Evolutionary conservation across 2,888 invertebrate species (phyloP).

Genomic region (Coelopa pilipes): DNA sequence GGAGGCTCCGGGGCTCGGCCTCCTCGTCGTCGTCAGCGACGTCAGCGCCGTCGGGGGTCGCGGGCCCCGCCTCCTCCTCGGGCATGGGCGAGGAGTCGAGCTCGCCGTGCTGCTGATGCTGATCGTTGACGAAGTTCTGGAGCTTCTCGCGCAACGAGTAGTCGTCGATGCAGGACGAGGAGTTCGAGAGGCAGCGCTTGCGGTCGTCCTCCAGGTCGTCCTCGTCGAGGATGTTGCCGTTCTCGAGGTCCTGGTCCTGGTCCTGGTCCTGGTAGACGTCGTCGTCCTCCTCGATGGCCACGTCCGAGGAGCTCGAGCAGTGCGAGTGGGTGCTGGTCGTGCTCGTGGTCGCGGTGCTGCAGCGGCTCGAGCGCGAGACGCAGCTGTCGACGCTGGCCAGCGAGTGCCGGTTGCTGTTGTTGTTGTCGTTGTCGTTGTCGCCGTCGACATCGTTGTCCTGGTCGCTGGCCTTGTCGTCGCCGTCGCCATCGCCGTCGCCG

Average conservation of each 20-base stretch:
- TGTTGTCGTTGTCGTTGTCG: slow-evolving; percentile 42
- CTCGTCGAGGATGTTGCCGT: slow-evolving; percentile 59
- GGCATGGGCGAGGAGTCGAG: slow-evolving; percentile 20
- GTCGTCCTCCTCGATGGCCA: slow-evolving; percentile 56
- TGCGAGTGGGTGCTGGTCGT: slow-evolving; percentile 50
- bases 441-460: slow-evolving; percentile 38
- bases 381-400: slow-evolving; percentile 65
- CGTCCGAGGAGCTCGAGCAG: slow-evolving; percentile 48
- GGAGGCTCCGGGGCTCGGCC: slow-evolving; percentile 39
- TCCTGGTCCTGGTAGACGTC: too few relatives aligned
- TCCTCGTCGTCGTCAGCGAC: slow-evolving; percentile 39
- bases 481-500: neutral
- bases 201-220: slow-evolving; percentile 47
- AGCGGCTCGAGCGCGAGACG: slow-evolving; percentile 57
- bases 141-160: slow-evolving; percentile 65
- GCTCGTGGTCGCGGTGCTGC: slow-evolving; percentile 46
- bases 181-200: slow-evolving; percentile 54
- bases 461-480: neutral
- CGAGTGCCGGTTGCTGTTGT: slow-evolving; percentile 60
- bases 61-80: slow-evolving; percentile 32
- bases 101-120: slow-evolving; percentile 37
- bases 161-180: slow-evolving; percentile 63
- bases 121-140: slow-evolving; percentile 63
- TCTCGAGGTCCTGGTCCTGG: slow-evolving; percentile 58
- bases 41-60: slow-evolving; percentile 30